phyloP scores from a whole-genome alignment of 2,888 invertebrate species.

The Eupithecia inturbata region DNA sequence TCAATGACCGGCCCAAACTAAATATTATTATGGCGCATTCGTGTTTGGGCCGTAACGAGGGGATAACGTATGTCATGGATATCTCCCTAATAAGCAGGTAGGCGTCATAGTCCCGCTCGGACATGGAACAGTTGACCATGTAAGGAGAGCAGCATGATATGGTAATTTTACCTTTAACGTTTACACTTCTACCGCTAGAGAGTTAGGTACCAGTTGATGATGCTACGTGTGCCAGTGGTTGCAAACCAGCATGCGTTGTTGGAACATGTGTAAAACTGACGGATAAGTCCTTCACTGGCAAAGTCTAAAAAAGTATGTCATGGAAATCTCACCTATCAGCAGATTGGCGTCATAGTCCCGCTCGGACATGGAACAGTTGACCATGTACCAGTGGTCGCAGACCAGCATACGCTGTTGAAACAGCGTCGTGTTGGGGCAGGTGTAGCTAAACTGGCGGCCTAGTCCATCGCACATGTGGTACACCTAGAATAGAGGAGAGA shows the following conservation, averaged over 20 bases:
- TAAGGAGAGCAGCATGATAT: no score
- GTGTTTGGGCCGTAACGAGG: no score
- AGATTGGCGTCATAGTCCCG: conserved; percentile 88
- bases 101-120: conserved; percentile 87
- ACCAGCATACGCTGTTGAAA: conserved; percentile 92
- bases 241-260: conserved; percentile 91
- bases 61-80: no score
- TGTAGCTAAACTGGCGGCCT: conserved; percentile 90
- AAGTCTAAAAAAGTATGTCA: no score
- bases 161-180: no score
- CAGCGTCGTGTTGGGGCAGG: conserved; percentile 90
- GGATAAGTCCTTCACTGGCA: conserved; percentile 86
- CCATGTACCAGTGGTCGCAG: conserved; percentile 93
- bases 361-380: conserved; percentile 89
- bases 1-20: no score
- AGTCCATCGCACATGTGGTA: conserved; percentile 93
- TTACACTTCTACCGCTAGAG: no score
- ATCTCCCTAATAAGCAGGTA: conserved; percentile 85
- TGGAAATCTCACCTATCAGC: conserved; percentile 77
- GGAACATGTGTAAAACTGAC: conserved; percentile 91
- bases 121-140: conserved; percentile 91
- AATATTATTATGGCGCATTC: no score
- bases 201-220: no score
- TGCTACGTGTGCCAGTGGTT: no score
- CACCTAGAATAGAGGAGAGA: conserved; percentile 75